Conservation (phyloP, 2,797 vertebrate species). For the Muscicapa striata region DNA sequence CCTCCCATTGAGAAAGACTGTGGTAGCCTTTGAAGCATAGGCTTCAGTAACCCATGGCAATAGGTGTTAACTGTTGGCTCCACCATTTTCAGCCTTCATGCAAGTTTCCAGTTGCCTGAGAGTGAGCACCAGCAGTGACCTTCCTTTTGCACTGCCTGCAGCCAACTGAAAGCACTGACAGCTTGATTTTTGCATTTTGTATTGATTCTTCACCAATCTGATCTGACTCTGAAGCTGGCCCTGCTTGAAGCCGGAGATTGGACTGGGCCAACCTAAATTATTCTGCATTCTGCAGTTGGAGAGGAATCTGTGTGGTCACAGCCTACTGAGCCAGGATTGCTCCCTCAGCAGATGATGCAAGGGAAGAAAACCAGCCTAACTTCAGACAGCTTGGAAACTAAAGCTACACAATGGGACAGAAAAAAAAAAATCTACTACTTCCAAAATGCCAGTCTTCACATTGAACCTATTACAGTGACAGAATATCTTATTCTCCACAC, state of each 20-base stretch:
- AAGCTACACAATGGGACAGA: not conserved
- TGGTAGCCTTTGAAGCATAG: not conserved
- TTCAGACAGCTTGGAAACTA: constrained; percentile 58
- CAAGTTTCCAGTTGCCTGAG: constrained; percentile 15
- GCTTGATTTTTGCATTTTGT: constrained; percentile 34
- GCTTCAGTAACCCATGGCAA: not conserved
- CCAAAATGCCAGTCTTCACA: not conserved
- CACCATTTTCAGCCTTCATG: constrained; percentile 6
- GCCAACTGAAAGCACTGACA: constrained; percentile 17
- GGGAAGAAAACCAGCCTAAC: not conserved
- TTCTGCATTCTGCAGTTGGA: not conserved
- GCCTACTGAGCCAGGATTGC: not conserved
- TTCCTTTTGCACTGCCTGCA: not conserved
- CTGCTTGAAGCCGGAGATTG: not conserved
- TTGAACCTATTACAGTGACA: not conserved
- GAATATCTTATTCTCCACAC: not conserved
- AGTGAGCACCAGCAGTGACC: not conserved
- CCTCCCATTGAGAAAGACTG: not conserved
- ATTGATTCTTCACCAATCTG: constrained; percentile 34
- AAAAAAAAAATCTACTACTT: constrained; percentile 6
- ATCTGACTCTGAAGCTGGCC: not conserved
- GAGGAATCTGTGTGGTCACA: constrained; percentile 10
- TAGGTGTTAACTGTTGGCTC: constrained; percentile 33
- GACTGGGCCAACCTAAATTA: not conserved
- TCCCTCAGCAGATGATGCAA: not conserved